phyloP scores from a whole-genome alignment of 2,113 vertebrate genomes.

The Atherinomorus stipes region DNA sequence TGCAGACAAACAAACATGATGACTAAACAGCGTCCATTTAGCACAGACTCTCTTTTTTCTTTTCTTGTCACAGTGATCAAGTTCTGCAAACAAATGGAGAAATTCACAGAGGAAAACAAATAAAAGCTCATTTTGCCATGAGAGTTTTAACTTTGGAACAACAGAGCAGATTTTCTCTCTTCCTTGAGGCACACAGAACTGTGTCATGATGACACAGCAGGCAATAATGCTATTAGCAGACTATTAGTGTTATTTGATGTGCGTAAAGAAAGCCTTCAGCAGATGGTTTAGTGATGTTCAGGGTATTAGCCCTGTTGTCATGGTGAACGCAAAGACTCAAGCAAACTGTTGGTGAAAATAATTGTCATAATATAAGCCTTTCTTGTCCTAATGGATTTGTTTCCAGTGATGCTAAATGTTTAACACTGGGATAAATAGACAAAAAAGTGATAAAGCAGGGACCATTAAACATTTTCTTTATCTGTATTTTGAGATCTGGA shows the following conservation, averaged over 20 bases:
- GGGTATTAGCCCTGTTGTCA: conserved; percentile 72
- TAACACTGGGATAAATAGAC: conserved; percentile 36
- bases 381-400: conserved; percentile 63
- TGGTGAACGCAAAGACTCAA: conserved; percentile 65
- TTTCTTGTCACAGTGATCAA: conserved; percentile 24
- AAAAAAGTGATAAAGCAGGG: background rate
- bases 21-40: conserved; percentile 50
- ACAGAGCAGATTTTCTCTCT: conserved; percentile 49
- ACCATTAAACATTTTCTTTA: no score
- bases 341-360: conserved; percentile 52
- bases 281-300: conserved; percentile 75
- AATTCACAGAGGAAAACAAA: conserved; percentile 43
- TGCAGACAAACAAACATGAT: conserved; percentile 68
- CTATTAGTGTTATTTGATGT: conserved; percentile 76
- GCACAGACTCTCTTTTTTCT: conserved; percentile 7
- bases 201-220: conserved; percentile 70
- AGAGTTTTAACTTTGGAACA: conserved; percentile 45
- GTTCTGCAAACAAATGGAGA: conserved; percentile 46
- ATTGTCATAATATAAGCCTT: conserved; percentile 65
- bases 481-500: no score
- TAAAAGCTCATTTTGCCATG: conserved; percentile 22
- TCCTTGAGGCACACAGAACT: conserved; percentile 54
- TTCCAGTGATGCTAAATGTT: conserved; percentile 51
- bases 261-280: conserved; percentile 62
- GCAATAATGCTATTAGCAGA: conserved; percentile 70